Conservation (phyloP, 2,113 vertebrate genomes). For the Passerina amoena region DNA sequence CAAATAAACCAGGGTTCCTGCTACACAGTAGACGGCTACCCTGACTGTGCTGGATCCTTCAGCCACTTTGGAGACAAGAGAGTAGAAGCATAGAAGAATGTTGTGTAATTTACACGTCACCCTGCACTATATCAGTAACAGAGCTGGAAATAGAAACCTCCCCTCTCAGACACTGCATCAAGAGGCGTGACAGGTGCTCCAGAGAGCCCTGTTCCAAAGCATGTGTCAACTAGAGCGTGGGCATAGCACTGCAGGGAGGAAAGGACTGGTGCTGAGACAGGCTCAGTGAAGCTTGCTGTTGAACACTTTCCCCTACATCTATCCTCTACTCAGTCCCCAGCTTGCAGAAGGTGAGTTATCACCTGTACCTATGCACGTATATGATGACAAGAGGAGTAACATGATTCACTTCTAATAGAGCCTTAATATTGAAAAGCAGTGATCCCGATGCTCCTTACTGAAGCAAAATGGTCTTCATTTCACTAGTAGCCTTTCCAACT, state of each 20-base stretch:
- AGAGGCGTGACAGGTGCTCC: constrained; percentile 30
- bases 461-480: neutral
- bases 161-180: neutral
- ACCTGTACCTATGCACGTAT: neutral
- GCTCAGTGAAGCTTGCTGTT: neutral
- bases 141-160: constrained; percentile 47
- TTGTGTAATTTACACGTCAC: neutral
- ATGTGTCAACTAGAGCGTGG: neutral
- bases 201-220: neutral
- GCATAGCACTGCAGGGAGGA: neutral
- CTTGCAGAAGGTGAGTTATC: neutral
- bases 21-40: neutral
- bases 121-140: neutral
- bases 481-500: neutral
- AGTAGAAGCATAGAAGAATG: neutral
- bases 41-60: neutral
- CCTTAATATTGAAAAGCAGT: neutral
- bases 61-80: accelerated
- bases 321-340: neutral
- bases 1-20: neutral
- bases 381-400: neutral
- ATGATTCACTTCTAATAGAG: neutral
- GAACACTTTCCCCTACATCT: neutral
- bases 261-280: neutral
- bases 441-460: neutral